A percentile compares a stretch with the other conserved stretches of the same genome.
These are phyloP conservation scores for Montipora efflorescens DNA, from an alignment of 64 coral and sea anemone genomes.

Conservation along the genomic window DNA sequence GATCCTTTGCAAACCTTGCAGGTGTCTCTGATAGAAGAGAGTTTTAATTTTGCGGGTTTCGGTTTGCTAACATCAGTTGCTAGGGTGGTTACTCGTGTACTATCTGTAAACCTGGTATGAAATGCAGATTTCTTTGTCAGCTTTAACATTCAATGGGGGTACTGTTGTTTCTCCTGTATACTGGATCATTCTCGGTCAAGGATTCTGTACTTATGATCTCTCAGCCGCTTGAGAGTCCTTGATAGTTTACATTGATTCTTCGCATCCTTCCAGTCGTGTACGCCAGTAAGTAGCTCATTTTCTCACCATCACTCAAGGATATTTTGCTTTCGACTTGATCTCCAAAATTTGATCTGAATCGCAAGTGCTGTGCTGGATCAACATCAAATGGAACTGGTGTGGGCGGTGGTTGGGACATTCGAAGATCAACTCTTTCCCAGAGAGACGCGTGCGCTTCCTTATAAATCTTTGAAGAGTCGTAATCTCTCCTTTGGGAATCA, in stretches of 20 bases:
- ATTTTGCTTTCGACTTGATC: constrained; percentile 65
- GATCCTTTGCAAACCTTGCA: background rate
- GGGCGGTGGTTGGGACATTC: constrained; percentile 65
- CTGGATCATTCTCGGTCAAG: constrained; percentile 58
- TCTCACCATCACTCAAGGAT: too few relatives aligned
- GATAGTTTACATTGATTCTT: constrained; percentile 33
- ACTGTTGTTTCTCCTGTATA: constrained; percentile 8
- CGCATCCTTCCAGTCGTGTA: background rate
- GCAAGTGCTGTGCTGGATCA: constrained; percentile 17
- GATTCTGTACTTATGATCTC: constrained; percentile 47
- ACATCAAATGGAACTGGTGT: too few relatives aligned
- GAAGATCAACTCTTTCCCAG: constrained; percentile 62
- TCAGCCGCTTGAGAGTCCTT: constrained; percentile 61
- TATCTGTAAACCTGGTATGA: background rate
- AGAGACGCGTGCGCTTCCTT: background rate
- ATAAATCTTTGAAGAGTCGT: background rate
- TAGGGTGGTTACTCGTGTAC: background rate
- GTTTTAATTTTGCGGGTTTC: background rate
- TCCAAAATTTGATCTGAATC: constrained; percentile 48
- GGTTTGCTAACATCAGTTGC: background rate
- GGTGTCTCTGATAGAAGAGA: too few relatives aligned
- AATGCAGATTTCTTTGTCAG: too few relatives aligned
- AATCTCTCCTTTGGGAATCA: background rate
- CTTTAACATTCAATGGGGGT: background rate
- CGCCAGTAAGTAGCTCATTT: too few relatives aligned